phyloP scores from a whole-genome alignment of 2,888 invertebrate species.

The Tuberolachnus salignus region DNA sequence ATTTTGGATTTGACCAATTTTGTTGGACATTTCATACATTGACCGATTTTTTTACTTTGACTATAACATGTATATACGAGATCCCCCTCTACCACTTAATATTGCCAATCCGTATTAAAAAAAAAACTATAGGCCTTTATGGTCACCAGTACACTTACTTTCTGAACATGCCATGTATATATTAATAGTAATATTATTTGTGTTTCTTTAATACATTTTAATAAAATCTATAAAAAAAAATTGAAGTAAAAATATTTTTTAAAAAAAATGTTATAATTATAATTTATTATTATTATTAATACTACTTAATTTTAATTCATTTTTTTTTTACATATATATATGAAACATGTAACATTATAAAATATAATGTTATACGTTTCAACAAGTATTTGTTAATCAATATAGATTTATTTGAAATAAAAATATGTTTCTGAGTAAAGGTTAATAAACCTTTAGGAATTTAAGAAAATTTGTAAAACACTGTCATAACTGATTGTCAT shows the following conservation, averaged over 20 bases:
- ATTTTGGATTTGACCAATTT: too few species aligned
- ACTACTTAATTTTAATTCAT: not conserved
- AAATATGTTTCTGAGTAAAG: not conserved
- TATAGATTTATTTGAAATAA: not conserved
- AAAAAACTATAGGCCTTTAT: too few species aligned
- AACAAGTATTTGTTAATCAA: not conserved
- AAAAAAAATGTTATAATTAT: not conserved
- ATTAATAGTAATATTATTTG: too few species aligned
- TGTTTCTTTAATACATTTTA: too few species aligned
- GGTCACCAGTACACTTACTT: too few species aligned
- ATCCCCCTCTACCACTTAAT: too few species aligned
- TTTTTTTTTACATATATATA: not conserved
- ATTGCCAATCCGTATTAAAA: too few species aligned
- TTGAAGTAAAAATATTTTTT: not conserved
- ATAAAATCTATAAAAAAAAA: not conserved
- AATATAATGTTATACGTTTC: not conserved
- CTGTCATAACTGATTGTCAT: slow-evolving; percentile 17
- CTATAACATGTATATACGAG: too few species aligned
- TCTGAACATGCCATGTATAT: too few species aligned
- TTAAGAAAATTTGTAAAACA: not conserved
- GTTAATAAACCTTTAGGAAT: too few species aligned
- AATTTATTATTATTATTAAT: not conserved
- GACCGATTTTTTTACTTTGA: too few species aligned
- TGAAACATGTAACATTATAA: not conserved
- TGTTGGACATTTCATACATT: too few species aligned